Conservation (phyloP, 2,888 invertebrate species). For the Drosophila mayaguana region DNA sequence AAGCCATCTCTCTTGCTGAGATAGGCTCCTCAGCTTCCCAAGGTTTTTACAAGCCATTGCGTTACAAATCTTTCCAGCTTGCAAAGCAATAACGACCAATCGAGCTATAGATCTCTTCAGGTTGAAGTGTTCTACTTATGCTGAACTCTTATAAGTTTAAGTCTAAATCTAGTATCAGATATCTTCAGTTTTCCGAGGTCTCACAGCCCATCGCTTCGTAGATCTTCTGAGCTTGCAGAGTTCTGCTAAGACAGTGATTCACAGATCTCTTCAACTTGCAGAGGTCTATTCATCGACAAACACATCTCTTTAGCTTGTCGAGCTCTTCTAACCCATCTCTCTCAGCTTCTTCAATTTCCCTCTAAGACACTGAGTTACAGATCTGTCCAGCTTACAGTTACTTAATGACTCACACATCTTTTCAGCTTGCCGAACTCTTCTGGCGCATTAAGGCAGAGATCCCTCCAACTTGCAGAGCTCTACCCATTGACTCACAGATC, state of each 20-base stretch:
- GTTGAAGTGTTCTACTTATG: too few species aligned
- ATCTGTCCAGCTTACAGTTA: background rate
- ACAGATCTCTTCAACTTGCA: background rate
- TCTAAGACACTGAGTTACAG: background rate
- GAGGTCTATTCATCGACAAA: background rate
- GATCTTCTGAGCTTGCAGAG: too few species aligned
- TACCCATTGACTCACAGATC: background rate
- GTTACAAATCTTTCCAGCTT: background rate
- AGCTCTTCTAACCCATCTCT: too few species aligned
- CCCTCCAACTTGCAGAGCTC: background rate
- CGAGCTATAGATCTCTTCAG: background rate
- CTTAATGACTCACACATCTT: too few species aligned
- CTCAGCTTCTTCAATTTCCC: too few species aligned
- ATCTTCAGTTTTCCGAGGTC: background rate
- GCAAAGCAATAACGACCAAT: background rate
- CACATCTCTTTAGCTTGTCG: background rate
- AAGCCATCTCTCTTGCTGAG: background rate
- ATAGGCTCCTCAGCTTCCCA: too few species aligned
- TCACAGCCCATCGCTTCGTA: background rate
- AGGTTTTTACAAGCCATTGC: too few species aligned
- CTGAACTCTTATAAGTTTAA: too few species aligned
- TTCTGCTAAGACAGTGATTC: background rate
- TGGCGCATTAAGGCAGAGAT: background rate
- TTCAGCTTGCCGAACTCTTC: too few species aligned
- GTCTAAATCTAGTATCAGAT: too few species aligned